phyloP scores from a whole-genome alignment of 2,888 invertebrate species.

The Aspidapion aeneum region DNA sequence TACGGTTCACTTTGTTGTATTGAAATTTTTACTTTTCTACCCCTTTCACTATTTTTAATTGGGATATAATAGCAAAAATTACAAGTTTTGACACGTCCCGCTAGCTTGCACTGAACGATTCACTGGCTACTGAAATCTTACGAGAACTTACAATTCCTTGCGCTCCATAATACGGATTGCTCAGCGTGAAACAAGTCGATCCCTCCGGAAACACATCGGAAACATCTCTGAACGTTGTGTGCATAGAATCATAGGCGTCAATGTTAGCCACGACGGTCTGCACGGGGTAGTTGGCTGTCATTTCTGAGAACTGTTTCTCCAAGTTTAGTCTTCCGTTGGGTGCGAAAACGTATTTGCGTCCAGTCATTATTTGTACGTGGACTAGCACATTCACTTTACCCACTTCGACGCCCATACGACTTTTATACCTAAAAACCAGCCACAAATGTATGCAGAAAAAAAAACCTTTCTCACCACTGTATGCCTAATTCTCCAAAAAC shows the following conservation, averaged over 20 bases:
- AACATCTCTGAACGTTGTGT: constrained; percentile 44
- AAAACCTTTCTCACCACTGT: no score
- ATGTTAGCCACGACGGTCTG: constrained; percentile 63
- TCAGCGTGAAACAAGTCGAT: constrained; percentile 71
- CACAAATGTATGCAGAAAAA: no score
- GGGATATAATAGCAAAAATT: no score
- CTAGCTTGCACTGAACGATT: no score
- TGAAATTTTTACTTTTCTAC: no score
- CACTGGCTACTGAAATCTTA: no score
- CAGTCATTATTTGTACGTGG: constrained; percentile 69
- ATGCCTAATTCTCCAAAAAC: no score
- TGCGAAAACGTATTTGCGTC: constrained; percentile 59
- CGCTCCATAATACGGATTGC: constrained; percentile 73
- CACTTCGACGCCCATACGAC: constrained; percentile 74
- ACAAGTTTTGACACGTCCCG: no score
- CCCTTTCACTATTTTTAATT: no score
- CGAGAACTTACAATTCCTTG: constrained; percentile 69
- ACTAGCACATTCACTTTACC: constrained; percentile 64
- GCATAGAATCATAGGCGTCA: constrained; percentile 46
- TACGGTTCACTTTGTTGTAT: no score
- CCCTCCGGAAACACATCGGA: constrained; percentile 65
- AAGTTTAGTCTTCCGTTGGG: constrained; percentile 60
- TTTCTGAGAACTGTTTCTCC: constrained; percentile 69
- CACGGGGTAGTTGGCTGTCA: constrained; percentile 62
- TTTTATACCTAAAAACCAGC: constrained; percentile 60